Conservation (phyloP, 2,888 invertebrate genomes). For the Cyclophora albipunctata region DNA sequence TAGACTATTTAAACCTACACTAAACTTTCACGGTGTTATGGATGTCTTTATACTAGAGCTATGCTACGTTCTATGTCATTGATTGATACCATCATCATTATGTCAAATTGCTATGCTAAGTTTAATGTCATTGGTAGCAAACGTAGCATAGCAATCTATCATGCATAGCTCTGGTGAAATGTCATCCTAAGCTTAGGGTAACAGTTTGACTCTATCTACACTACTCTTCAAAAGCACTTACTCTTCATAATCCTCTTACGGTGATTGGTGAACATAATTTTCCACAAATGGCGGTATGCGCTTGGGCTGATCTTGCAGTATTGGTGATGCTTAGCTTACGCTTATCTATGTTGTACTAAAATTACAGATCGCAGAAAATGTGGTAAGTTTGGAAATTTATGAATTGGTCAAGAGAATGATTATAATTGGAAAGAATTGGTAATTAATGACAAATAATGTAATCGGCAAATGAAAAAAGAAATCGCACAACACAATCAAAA, state of each 20-base stretch:
- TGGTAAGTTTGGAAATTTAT: slow-evolving; percentile 1
- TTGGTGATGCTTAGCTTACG: slow-evolving; percentile 35
- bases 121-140: no score
- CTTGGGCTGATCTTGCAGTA: slow-evolving; percentile 15
- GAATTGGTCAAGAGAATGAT: no score
- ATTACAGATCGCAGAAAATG: slow-evolving; percentile 1
- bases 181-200: slow-evolving; percentile 16
- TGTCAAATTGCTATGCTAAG: no score
- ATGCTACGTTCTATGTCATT: no score
- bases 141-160: no score
- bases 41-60: slow-evolving; percentile 12
- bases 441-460: no score
- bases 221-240: slow-evolving; percentile 15
- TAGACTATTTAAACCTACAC: no score
- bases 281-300: slow-evolving; percentile 13
- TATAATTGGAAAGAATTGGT: no score
- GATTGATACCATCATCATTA: no score
- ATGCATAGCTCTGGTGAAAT: no score
- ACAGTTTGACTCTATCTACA: slow-evolving; percentile 16
- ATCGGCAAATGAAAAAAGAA: no score
- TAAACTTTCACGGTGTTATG: slow-evolving; percentile 25
- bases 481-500: no score
- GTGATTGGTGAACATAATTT: slow-evolving; percentile 4
- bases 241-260: slow-evolving; percentile 1
- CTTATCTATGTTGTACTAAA: slow-evolving; percentile 28